Conservation (phyloP, 1,140 invertebrate genomes). For the Tribolium madens region DNA sequence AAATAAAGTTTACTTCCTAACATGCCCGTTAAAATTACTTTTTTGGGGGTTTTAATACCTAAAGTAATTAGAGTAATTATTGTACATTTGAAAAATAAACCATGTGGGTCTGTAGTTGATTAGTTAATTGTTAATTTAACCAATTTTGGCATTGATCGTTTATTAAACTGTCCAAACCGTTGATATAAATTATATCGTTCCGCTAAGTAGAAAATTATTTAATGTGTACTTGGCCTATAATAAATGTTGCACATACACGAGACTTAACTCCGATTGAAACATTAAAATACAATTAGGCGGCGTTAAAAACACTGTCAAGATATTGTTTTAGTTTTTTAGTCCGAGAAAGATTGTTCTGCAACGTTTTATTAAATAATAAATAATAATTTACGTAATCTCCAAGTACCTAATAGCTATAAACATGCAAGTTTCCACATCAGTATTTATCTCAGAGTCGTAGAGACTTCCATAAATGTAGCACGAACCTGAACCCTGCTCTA, state of each 20-base stretch:
- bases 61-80: no score
- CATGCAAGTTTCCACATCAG: background rate
- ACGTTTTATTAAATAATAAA: slow-evolving; percentile 30
- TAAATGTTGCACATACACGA: slow-evolving; percentile 18
- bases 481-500: slow-evolving; percentile 38
- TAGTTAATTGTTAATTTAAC: background rate
- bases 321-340: slow-evolving; percentile 1
- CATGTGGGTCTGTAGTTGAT: no score
- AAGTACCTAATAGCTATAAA: slow-evolving; percentile 3
- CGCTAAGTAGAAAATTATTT: slow-evolving; percentile 28
- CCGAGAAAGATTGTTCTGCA: background rate
- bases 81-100: no score
- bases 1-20: no score
- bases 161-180: slow-evolving; percentile 28
- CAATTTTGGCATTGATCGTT: slow-evolving; percentile 7
- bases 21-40: no score
- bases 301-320: slow-evolving; percentile 6
- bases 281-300: slow-evolving; percentile 24
- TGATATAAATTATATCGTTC: slow-evolving; percentile 29
- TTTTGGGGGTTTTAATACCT: no score
- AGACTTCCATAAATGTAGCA: slow-evolving; percentile 44
- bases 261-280: slow-evolving; percentile 23
- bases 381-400: slow-evolving; percentile 17
- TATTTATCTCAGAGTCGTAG: slow-evolving; percentile 21
- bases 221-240: slow-evolving; percentile 13